Conservation (phyloP, 2,888 invertebrate species). For the Caenorhabditis sp. region DNA sequence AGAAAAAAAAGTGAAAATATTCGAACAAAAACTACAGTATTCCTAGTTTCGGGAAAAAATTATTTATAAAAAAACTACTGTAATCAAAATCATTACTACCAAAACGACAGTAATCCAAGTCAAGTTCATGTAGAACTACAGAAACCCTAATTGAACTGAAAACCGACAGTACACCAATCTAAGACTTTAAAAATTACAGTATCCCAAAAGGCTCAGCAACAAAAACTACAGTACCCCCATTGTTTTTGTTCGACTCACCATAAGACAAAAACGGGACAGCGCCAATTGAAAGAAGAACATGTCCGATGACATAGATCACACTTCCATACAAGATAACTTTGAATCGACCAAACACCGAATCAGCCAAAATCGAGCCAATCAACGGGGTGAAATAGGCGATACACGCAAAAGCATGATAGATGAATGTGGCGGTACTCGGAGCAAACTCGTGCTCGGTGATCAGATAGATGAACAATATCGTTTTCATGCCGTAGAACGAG, state of each 20-base stretch:
- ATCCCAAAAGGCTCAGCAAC: too few relatives aligned
- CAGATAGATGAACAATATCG: constrained; percentile 67
- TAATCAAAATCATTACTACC: too few relatives aligned
- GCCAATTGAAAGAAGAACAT: constrained; percentile 72
- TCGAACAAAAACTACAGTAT: too few relatives aligned
- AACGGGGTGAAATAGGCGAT: constrained; percentile 89
- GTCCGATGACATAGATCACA: constrained; percentile 72
- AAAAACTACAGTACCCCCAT: too few relatives aligned
- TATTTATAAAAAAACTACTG: too few relatives aligned
- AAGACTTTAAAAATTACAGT: too few relatives aligned
- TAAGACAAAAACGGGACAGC: constrained; percentile 71
- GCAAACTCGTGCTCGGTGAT: constrained; percentile 62
- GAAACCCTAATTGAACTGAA: too few relatives aligned
- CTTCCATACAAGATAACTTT: constrained; percentile 76
- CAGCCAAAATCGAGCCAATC: constrained; percentile 90
- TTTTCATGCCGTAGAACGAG: constrained; percentile 70
- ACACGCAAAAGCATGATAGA: constrained; percentile 90
- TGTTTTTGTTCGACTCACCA: constrained; percentile 8
- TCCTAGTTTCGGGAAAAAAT: too few relatives aligned
- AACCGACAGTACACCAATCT: too few relatives aligned
- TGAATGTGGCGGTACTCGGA: constrained; percentile 80
- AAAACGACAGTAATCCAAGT: too few relatives aligned
- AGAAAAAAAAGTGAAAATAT: too few relatives aligned
- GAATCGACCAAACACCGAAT: constrained; percentile 76
- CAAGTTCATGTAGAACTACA: too few relatives aligned